Conservation (phyloP, 2,113 vertebrate genomes). For the Ahaetulla prasina region DNA sequence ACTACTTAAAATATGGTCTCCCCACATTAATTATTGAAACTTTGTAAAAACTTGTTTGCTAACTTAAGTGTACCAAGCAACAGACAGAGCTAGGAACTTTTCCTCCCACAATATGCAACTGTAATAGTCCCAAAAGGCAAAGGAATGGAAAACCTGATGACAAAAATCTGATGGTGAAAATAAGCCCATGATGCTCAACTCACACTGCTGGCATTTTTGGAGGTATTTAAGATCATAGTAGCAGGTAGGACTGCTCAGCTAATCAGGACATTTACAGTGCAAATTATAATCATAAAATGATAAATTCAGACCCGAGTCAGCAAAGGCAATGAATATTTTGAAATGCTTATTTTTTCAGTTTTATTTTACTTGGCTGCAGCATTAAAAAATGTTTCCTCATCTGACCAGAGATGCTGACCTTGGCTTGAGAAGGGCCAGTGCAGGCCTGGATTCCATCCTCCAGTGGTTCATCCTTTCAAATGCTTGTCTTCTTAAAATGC, state of each 20-base stretch:
- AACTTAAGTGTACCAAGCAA: background rate
- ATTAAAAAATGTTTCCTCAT: conserved; percentile 43
- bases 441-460: conserved; percentile 28
- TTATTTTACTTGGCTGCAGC: conserved; percentile 55
- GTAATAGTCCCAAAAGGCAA: background rate
- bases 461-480: conserved; percentile 21
- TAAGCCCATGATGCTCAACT: background rate
- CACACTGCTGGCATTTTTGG: background rate
- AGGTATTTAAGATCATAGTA: background rate
- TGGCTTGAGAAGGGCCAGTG: conserved; percentile 54
- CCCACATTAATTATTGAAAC: background rate
- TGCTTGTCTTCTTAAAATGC: conserved; percentile 42
- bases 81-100: background rate
- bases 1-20: background rate
- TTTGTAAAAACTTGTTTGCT: background rate
- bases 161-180: background rate
- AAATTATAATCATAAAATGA: background rate
- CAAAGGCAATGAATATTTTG: background rate
- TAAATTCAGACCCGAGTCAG: background rate
- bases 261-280: background rate
- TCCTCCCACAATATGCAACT: background rate
- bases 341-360: background rate
- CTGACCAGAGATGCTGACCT: conserved; percentile 14
- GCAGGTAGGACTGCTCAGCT: background rate
- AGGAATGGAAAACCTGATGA: background rate